Conservation (phyloP, 1,140 invertebrate genomes). For the Drosophila ohnishii region DNA sequence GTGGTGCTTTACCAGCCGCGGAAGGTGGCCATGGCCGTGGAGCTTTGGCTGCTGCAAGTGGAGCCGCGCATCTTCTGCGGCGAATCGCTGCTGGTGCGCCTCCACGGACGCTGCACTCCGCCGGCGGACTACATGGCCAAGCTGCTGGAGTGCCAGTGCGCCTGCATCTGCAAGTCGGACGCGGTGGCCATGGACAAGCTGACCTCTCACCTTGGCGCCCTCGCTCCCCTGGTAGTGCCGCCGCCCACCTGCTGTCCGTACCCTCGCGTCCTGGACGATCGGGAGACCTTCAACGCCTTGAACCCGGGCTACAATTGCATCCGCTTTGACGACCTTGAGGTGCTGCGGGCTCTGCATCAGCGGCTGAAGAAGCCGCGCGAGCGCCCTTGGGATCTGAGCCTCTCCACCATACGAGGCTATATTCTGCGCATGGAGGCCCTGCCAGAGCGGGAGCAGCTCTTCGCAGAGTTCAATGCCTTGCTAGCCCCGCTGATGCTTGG, state of each 20-base stretch:
- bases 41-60: conserved; percentile 63
- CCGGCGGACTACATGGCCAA: conserved; percentile 59
- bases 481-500: conserved; percentile 20
- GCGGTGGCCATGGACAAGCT: conserved; percentile 27
- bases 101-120: conserved; percentile 59
- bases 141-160: conserved; percentile 35
- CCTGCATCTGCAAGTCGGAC: conserved; percentile 50
- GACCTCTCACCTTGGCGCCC: conserved; percentile 27
- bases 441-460: conserved; percentile 35
- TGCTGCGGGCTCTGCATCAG: conserved; percentile 47
- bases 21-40: conserved; percentile 52
- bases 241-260: conserved; percentile 66
- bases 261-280: conserved; percentile 57
- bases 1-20: conserved; percentile 68
- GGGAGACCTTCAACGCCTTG: conserved; percentile 61
- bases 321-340: conserved; percentile 71
- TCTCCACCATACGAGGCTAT: conserved; percentile 48
- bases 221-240: conserved; percentile 49
- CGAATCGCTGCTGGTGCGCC: conserved; percentile 53
- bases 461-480: conserved; percentile 21
- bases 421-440: conserved; percentile 48
- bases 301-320: conserved; percentile 68
- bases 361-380: conserved; percentile 59
- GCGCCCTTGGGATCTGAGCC: conserved; percentile 45
- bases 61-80: conserved; percentile 64